Percentiles rank a stretch among this genome's conserved stretches.
phyloP scores from a whole-genome alignment of 1,140 invertebrate genomes.

The Gonatopus flavifemur region DNA sequence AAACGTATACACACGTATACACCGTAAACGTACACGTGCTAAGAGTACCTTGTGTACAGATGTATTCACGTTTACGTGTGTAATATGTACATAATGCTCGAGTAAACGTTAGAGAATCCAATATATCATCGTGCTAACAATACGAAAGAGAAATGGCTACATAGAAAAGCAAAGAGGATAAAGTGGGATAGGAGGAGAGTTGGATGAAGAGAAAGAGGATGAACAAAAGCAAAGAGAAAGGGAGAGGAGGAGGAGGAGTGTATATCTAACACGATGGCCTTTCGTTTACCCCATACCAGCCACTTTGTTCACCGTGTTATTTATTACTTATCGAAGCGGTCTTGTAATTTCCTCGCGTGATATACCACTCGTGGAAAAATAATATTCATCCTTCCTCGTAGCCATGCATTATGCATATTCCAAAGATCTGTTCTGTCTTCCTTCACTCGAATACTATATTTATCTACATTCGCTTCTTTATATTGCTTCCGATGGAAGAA shows the following conservation, averaged over 20 bases:
- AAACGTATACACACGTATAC: no score
- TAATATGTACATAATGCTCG: no score
- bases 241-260: background rate
- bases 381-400: slow-evolving; percentile 43
- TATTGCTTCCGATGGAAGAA: no score
- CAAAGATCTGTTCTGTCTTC: no score
- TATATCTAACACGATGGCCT: slow-evolving; percentile 14
- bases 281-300: slow-evolving; percentile 4
- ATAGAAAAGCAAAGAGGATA: background rate
- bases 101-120: slow-evolving; percentile 20
- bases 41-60: no score
- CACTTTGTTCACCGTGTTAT: slow-evolving; percentile 34
- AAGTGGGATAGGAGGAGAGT: background rate
- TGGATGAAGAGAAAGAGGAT: background rate
- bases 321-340: slow-evolving; percentile 50
- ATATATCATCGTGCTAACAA: slow-evolving; percentile 36
- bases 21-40: no score
- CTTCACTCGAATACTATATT: no score
- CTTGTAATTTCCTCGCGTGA: slow-evolving; percentile 45
- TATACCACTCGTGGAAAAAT: slow-evolving; percentile 42
- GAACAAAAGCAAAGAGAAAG: background rate
- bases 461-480: no score
- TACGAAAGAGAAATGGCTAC: slow-evolving; percentile 3
- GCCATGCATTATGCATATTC: slow-evolving; percentile 39
- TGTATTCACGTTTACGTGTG: no score